These are phyloP conservation scores for Drosophila histrio DNA, from an alignment of 2,888 invertebrate genomes.

Conservation along the genomic window DNA sequence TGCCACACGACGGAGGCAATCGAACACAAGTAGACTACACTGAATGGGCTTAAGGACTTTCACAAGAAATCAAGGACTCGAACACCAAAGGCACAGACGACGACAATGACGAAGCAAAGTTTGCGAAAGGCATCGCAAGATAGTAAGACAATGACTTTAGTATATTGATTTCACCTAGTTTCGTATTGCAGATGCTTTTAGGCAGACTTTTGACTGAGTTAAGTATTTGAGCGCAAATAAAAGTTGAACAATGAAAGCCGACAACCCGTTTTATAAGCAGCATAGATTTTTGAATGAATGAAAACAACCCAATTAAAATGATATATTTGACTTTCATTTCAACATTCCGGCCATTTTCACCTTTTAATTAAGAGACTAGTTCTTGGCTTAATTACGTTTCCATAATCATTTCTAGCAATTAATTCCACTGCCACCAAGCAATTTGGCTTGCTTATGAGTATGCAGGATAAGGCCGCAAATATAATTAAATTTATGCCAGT, in stretches of 20 bases:
- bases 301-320: not conserved
- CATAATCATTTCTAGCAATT: not conserved
- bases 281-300: not conserved
- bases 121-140: slow-evolving; percentile 18
- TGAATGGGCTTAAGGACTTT: slow-evolving; percentile 30
- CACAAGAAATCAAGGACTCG: slow-evolving; percentile 43
- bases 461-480: slow-evolving; percentile 46
- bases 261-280: not conserved
- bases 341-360: not conserved
- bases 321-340: not conserved
- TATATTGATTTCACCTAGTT: slow-evolving; percentile 74
- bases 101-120: slow-evolving; percentile 41
- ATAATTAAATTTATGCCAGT: slow-evolving; percentile 69
- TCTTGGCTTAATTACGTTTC: not conserved
- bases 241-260: not conserved
- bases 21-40: slow-evolving; percentile 36
- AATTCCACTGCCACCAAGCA: not conserved
- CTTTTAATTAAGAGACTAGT: not conserved
- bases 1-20: slow-evolving; percentile 9
- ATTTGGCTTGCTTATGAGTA: slow-evolving; percentile 3
- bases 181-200: slow-evolving; percentile 31
- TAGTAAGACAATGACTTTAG: slow-evolving; percentile 63
- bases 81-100: slow-evolving; percentile 15
- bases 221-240: not conserved
- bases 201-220: slow-evolving; percentile 13